phyloP scores from a whole-genome alignment of 35 echinoderm and acorn worm species.

The Diadema setosum region DNA sequence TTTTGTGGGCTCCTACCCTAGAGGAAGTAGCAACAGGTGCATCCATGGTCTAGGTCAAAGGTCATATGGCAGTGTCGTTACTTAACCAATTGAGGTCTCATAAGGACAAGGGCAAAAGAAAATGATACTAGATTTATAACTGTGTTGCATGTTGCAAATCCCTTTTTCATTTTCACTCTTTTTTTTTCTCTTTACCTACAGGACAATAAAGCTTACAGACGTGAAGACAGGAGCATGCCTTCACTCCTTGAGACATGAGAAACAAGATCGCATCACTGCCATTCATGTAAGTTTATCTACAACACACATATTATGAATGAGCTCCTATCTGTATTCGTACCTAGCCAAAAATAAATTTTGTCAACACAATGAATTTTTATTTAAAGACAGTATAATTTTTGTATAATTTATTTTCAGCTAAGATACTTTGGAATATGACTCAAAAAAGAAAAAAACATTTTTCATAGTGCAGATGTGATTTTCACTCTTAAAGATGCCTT shows the following conservation, averaged over 20 bases:
- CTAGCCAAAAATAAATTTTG: too few relatives aligned
- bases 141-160: neutral
- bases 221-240: neutral
- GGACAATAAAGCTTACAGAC: neutral
- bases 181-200: neutral
- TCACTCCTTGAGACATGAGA: neutral
- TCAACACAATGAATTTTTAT: too few relatives aligned
- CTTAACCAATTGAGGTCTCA: neutral
- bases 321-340: too few relatives aligned
- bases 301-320: too few relatives aligned
- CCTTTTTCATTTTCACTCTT: neutral
- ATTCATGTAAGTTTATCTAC: neutral
- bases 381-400: too few relatives aligned
- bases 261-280: slow-evolving; percentile 1
- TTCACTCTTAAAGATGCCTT: too few relatives aligned
- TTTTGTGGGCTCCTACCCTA: neutral
- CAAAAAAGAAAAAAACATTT: too few relatives aligned
- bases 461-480: too few relatives aligned
- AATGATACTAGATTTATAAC: neutral
- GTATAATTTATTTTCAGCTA: too few relatives aligned
- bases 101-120: neutral
- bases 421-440: too few relatives aligned
- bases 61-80: neutral
- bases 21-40: slow-evolving; percentile 22
- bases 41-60: slow-evolving; percentile 26